A percentile compares a stretch with the other conserved stretches of the same genome.
phyloP scores from a whole-genome alignment of 2,888 invertebrate genomes.

The Nematopogon swammerdamellus region DNA sequence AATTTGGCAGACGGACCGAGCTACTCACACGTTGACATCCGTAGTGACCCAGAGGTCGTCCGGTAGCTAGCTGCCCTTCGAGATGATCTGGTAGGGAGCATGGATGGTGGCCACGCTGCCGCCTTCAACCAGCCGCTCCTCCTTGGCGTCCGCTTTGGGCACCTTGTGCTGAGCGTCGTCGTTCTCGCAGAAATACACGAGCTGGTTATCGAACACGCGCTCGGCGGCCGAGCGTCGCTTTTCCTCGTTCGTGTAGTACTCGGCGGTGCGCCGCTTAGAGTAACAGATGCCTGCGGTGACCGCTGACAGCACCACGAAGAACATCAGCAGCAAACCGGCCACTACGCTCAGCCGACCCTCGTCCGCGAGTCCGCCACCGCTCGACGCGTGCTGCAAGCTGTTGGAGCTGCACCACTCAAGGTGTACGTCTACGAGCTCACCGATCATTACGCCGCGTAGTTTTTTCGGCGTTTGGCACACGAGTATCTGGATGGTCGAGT shows the following conservation, averaged over 20 bases:
- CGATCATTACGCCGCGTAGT: constrained; percentile 41
- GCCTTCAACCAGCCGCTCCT: constrained; percentile 29
- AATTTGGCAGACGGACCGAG: no score
- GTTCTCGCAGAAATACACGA: constrained; percentile 31
- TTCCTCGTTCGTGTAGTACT: constrained; percentile 80
- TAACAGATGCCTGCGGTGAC: constrained; percentile 41
- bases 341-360: constrained; percentile 57
- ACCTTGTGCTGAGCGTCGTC: constrained; percentile 20
- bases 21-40: no score
- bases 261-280: constrained; percentile 65
- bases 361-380: constrained; percentile 44
- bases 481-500: constrained; percentile 45
- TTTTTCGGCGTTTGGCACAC: constrained; percentile 58
- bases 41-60: no score
- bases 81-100: not conserved
- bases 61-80: not conserved
- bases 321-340: constrained; percentile 41
- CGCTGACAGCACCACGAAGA: constrained; percentile 43
- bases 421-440: constrained; percentile 18
- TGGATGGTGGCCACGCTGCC: constrained; percentile 41
- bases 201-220: constrained; percentile 31
- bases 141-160: constrained; percentile 14
- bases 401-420: not conserved
- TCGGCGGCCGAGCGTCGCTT: constrained; percentile 43
- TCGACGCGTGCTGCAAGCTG: constrained; percentile 23